A percentile compares a stretch with the other conserved stretches of the same genome.
Conservation (phyloP, 2,888 invertebrate genomes). For the Calameuta pallipes region DNA sequence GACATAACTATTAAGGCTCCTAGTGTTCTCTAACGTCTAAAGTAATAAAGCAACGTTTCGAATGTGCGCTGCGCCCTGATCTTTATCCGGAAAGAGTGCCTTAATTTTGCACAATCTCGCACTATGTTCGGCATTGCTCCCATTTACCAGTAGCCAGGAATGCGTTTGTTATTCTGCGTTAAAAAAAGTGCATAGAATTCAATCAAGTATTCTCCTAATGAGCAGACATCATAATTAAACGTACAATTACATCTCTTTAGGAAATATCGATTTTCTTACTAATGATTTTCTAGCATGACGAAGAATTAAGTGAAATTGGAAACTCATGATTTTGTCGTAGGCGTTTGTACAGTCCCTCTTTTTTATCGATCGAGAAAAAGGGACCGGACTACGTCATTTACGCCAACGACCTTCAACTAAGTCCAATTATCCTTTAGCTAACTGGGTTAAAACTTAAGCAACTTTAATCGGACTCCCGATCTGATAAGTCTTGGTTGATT, state of each 20-base stretch:
- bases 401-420: neutral
- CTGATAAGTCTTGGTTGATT: neutral
- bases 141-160: neutral
- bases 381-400: neutral
- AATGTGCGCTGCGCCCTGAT: neutral
- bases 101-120: neutral
- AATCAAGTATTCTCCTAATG: neutral
- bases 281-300: neutral
- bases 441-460: conserved; percentile 3
- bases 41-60: neutral
- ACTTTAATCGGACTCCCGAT: neutral
- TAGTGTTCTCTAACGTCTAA: neutral
- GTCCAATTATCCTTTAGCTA: neutral
- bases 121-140: neutral
- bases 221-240: neutral
- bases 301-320: neutral
- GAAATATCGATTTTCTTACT: neutral
- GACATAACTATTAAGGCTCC: neutral
- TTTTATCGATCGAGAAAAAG: neutral
- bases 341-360: neutral
- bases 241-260: neutral
- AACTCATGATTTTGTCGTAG: neutral
- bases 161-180: neutral
- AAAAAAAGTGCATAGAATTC: neutral
- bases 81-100: neutral